phyloP scores from a whole-genome alignment of 2,797 vertebrate genomes.

The Typhlichthys subterraneus region DNA sequence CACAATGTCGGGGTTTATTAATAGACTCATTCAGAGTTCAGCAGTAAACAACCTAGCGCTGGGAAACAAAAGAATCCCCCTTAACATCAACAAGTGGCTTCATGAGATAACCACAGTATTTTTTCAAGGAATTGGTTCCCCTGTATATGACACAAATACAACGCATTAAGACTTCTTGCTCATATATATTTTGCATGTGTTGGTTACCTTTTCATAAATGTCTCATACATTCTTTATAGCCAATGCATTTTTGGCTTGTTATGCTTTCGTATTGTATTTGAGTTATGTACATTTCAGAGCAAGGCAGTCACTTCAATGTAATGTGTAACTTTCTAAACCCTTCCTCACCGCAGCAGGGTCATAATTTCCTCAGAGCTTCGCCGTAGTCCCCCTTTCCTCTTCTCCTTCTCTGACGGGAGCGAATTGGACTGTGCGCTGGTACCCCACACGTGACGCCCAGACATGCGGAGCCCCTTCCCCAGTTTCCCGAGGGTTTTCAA shows the following conservation, averaged over 20 bases:
- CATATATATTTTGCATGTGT: too few relatives aligned
- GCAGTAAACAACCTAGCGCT: conserved; percentile 40
- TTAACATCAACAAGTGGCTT: conserved; percentile 34
- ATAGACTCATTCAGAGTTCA: conserved; percentile 58
- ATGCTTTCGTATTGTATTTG: neutral
- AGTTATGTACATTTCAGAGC: neutral
- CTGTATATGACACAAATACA: too few relatives aligned
- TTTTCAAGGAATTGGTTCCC: neutral
- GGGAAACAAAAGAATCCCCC: conserved; percentile 61
- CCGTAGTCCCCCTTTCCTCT: conserved; percentile 73
- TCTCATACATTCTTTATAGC: too few relatives aligned
- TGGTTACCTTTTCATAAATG: too few relatives aligned
- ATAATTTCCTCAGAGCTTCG: conserved; percentile 87
- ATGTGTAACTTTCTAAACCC: neutral
- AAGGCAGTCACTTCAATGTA: neutral
- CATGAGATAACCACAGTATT: conserved; percentile 45
- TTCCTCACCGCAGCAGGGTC: conserved; percentile 77
- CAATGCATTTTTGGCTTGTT: too few relatives aligned
- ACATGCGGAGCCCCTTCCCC: conserved; percentile 80
- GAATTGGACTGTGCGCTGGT: conserved; percentile 61
- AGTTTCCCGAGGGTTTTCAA: conserved; percentile 82
- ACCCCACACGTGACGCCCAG: conserved; percentile 75
- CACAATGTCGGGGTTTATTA: conserved; percentile 43
- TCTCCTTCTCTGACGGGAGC: conserved; percentile 69
- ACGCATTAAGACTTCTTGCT: too few relatives aligned